Base-by-base conservation (phyloP, 2,797 vertebrate genomes). In the Neostethus bicornis region DNA sequence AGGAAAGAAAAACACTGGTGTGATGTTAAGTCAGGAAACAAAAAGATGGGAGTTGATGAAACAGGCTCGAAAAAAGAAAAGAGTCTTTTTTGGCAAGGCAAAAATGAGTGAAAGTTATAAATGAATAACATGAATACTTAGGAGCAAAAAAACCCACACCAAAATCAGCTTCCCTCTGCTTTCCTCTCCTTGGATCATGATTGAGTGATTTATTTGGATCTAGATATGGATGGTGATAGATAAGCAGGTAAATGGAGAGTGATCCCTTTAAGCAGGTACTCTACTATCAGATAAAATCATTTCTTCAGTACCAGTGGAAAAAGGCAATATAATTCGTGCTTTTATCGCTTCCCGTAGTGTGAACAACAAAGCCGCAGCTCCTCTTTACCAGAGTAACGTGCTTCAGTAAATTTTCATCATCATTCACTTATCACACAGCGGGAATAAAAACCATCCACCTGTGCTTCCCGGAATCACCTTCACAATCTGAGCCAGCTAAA, bases 391-490 rank as follows among this genome's bases (percentile, higher is more conserved):
- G 4, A 25, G 11, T 42, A 46, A 55, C 16, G 0, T 9, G 49
- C 61, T 53, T 56, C 12, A 19, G 32, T 47, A 60, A 68, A 72
- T 51, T 28, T 31, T 51, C 63, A 72, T 68, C 62, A 76, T 77
- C 63, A 51, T 66, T 58, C 59, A 70, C 55, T 75, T 56, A 73
- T 65, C 53, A 16, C 53, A 34, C 54, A 20, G 16, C 2, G 14
- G 46, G 37, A 79, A 54, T 44, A 41, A 61, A 73, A 43, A 57
- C 49, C 64, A 66, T 57, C 39, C 57, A 31, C 50, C 24, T 3
- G n/a, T 24, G 46, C 54, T 25, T 48, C 60, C 21, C 4, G 3
- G 54, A 66, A 72, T 73, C 62, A 17, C 37, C 49, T 48, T 60
- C 64, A 45, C 53, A 65, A n/a, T 64, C 38, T 51, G 45, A 17